phyloP scores from a whole-genome alignment of 1,140 invertebrate species.

The Thalassaphorura encarpata region DNA sequence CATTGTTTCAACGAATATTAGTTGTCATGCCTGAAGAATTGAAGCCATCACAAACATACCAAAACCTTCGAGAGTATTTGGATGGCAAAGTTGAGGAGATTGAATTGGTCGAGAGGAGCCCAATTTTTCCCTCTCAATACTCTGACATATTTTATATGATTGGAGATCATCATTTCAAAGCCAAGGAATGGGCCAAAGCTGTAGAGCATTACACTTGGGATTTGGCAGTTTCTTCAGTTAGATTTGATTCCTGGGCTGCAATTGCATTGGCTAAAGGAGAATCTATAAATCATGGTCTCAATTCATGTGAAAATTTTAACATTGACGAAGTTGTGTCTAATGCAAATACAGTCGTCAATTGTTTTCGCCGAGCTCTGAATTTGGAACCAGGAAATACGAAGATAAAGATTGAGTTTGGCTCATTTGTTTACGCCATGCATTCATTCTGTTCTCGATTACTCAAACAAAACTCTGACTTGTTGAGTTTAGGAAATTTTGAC shows the following conservation, averaged over 20 bases:
- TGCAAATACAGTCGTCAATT: constrained; percentile 56
- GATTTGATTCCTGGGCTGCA: constrained; percentile 86
- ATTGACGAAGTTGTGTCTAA: constrained; percentile 60
- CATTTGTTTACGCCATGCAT: constrained; percentile 73
- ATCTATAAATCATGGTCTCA: constrained; percentile 68
- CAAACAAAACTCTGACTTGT: constrained; percentile 57
- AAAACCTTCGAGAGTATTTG: constrained; percentile 56
- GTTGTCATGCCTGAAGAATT: constrained; percentile 55
- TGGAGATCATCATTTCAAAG: constrained; percentile 87
- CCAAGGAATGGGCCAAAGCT: constrained; percentile 59
- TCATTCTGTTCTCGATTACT: constrained; percentile 74
- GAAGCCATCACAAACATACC: constrained; percentile 42
- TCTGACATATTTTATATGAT: constrained; percentile 75
- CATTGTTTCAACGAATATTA: constrained; percentile 63
- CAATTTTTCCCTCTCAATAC: constrained; percentile 40
- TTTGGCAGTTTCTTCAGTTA: constrained; percentile 60
- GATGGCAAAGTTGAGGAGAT: constrained; percentile 41
- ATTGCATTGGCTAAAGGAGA: constrained; percentile 71
- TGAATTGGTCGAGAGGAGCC: constrained; percentile 41
- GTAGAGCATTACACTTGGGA: constrained; percentile 73
- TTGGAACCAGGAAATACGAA: constrained; percentile 58
- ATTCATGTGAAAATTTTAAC: constrained; percentile 47
- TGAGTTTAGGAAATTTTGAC: constrained; percentile 65
- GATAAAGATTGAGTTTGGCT: constrained; percentile 80
- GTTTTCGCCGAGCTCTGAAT: constrained; percentile 65